Conservation (phyloP, 2,797 vertebrate genomes). For the Tadarida brasiliensis region DNA sequence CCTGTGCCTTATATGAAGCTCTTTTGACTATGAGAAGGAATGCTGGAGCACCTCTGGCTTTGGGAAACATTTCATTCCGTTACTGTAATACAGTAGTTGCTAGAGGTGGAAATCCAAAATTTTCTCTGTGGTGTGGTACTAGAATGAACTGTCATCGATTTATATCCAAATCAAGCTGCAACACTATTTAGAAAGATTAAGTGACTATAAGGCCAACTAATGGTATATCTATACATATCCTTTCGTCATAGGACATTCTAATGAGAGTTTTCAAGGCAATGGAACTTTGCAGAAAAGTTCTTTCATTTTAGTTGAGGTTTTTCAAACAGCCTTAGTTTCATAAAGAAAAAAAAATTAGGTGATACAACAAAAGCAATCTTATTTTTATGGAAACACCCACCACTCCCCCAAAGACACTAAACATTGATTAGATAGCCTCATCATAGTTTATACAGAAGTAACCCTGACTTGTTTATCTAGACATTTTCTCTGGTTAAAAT, state of each 20-base stretch:
- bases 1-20: neutral
- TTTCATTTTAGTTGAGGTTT: neutral
- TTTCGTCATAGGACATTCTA: neutral
- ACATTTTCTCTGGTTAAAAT: constrained; percentile 44
- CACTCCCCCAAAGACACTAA: neutral
- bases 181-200: neutral
- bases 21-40: neutral
- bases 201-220: neutral
- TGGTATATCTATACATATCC: neutral
- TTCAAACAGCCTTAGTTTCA: neutral
- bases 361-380: neutral
- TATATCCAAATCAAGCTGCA: neutral
- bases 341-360: neutral
- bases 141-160: neutral
- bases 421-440: neutral
- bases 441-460: neutral
- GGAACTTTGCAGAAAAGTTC: neutral
- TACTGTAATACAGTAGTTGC: neutral
- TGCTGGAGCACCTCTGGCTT: neutral
- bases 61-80: neutral
- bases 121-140: neutral
- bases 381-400: neutral
- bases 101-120: neutral
- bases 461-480: constrained; percentile 29
- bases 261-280: neutral